These are phyloP conservation scores for Molorchus minor DNA, from an alignment of 2,888 invertebrate genomes.

Conservation along the genomic window DNA sequence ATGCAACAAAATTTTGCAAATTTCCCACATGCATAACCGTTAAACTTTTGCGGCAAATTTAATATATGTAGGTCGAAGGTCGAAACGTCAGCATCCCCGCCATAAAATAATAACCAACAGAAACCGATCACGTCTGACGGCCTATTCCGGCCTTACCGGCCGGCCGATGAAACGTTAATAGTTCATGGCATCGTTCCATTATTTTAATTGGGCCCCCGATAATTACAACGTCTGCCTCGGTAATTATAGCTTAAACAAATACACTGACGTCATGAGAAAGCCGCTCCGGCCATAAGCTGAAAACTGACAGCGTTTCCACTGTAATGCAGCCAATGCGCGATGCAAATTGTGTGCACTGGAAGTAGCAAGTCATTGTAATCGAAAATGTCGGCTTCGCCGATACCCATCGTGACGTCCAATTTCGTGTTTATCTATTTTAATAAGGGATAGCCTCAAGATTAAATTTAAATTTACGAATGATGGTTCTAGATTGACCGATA, in stretches of 20 bases:
- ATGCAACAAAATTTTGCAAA: too few species aligned
- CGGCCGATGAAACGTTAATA: slow-evolving; percentile 62
- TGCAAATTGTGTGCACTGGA: slow-evolving; percentile 32
- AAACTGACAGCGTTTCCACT: slow-evolving; percentile 32
- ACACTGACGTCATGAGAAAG: slow-evolving; percentile 58
- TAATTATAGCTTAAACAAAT: slow-evolving; percentile 62
- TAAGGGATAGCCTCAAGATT: slow-evolving; percentile 7
- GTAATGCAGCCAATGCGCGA: slow-evolving; percentile 28
- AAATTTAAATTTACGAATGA: background rate
- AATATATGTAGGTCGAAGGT: slow-evolving; percentile 18
- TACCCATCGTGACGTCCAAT: slow-evolving; percentile 1
- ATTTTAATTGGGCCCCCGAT: slow-evolving; percentile 63
- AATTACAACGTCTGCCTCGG: slow-evolving; percentile 61
- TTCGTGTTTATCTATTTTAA: slow-evolving; percentile 14
- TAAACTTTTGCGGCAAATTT: slow-evolving; percentile 9
- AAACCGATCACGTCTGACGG: slow-evolving; percentile 13
- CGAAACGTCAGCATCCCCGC: slow-evolving; percentile 12
- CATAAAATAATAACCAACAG: slow-evolving; percentile 21
- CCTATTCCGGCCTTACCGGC: slow-evolving; percentile 23
- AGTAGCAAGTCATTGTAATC: slow-evolving; percentile 18
- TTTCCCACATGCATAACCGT: slow-evolving; percentile 8
- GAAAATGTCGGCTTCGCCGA: slow-evolving; percentile 4
- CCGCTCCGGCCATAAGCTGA: slow-evolving; percentile 46
- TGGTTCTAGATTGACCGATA: background rate
- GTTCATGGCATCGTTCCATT: slow-evolving; percentile 63